Evolutionary conservation across 2,113 vertebrate genomes (phyloP), one percentile per base, ranked within the genome.

Genomic region (Holacanthus passer): DNA sequence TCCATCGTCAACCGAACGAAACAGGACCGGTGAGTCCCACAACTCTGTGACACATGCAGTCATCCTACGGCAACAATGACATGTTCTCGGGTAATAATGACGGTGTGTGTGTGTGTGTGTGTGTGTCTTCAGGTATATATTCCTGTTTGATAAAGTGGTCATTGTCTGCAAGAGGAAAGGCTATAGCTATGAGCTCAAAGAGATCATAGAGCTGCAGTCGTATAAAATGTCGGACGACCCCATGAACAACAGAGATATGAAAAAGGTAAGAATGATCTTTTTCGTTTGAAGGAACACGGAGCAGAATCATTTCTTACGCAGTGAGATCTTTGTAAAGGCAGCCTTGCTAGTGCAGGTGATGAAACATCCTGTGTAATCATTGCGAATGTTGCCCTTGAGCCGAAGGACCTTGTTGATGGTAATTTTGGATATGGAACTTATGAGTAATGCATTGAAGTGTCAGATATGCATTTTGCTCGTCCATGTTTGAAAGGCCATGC

Each of bases 61-160:
- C 10, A 63, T 27, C 20, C 19, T 39, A 32, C 9, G 14, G 7
- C 3, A 9, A 6, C 1, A 3, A 19, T 1, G 11, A 17, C 10
- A 17, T 17, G 31, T 59, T 29, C 8, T 77, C 3, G n/a, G n/a
- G n/a, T n/a, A n/a, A 17, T 4, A 2, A 24, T n/a, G 8, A 47
- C 27, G 22, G 60, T 59, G 39, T 22, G 5, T 48, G 35, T 63
- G 13, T 50, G 58, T 50, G 35, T 73, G 7, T 74, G 41, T 84
- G 60, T 62, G 0, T 82, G 52, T 79, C 27, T 86, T 65, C 94
- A 99, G 98, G 96, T 99, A 99, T 93, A 95, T 99, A 77, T 99
- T 99, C 95, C 95, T 99, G 59, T 99, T 99, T 63, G 98, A 99
- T 91, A 99, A 99, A 96, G 98, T 99, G 86, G 97, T 99, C 84